Evolutionary conservation across 2,113 vertebrate species (phyloP).

Genomic region (Cephalopterus ornatus): DNA sequence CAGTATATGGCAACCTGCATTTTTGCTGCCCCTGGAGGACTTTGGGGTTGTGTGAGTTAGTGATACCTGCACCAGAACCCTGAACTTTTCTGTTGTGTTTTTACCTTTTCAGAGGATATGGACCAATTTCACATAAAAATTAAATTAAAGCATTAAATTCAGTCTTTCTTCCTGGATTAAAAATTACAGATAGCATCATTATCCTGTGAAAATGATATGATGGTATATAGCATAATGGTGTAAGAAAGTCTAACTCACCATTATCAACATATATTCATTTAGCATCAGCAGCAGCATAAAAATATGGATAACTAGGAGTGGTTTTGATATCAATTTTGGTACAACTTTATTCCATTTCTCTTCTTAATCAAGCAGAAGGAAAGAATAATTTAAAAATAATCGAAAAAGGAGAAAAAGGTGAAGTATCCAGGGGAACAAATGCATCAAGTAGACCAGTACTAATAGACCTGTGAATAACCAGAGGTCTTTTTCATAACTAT

Average conservation of each 20-base stretch:
- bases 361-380: neutral
- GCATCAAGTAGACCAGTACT: neutral
- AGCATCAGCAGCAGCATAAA: neutral
- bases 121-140: neutral
- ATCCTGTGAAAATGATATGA: no score
- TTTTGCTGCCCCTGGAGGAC: neutral
- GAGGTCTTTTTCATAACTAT: neutral
- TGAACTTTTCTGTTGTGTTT: neutral
- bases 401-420: slow-evolving; percentile 12
- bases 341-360: slow-evolving; percentile 15
- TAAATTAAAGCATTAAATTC: neutral
- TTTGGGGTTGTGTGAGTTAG: neutral
- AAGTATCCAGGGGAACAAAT: slow-evolving; percentile 30
- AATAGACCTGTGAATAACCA: neutral
- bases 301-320: neutral
- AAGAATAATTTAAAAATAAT: slow-evolving; percentile 1
- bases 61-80: neutral
- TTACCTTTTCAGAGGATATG: neutral
- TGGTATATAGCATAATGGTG: no score
- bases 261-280: neutral
- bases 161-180: neutral
- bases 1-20: neutral
- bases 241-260: neutral
- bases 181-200: neutral
- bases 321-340: neutral